phyloP scores from a whole-genome alignment of 2,888 invertebrate genomes.

The Hybos culiciformis region DNA sequence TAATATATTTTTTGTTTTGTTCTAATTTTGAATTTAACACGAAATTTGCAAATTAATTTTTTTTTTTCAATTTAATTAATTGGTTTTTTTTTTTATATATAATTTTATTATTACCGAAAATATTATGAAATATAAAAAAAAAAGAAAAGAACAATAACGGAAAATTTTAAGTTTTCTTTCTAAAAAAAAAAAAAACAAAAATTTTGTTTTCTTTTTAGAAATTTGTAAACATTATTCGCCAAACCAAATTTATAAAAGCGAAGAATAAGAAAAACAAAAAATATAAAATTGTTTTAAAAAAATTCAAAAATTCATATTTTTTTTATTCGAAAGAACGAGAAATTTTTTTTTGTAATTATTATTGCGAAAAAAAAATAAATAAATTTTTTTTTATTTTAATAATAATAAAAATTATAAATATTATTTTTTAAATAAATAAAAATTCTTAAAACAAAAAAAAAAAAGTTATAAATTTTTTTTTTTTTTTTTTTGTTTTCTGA shows the following conservation, averaged over 20 bases:
- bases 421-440: no score
- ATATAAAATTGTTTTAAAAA: background rate
- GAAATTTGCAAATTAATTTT: background rate
- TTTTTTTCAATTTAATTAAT: conserved; percentile 18
- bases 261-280: no score
- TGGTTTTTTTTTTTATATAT: background rate
- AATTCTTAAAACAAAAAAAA: background rate
- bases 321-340: background rate
- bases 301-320: background rate
- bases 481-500: background rate
- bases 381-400: conserved; percentile 13
- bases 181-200: no score
- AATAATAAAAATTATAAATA: conserved; percentile 5
- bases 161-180: no score
- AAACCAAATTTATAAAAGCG: no score
- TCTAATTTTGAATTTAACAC: background rate
- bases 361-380: background rate
- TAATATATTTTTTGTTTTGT: background rate
- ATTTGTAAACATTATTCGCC: no score
- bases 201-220: no score
- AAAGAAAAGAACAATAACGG: no score
- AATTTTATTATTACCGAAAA: no score
- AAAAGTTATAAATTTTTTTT: conserved; percentile 3
- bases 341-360: background rate
- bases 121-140: no score